Percentiles rank a stretch among this genome's conserved stretches.
These are phyloP conservation scores for Baccha elongata DNA, from an alignment of 2,888 invertebrate species.

Conservation along the genomic window DNA sequence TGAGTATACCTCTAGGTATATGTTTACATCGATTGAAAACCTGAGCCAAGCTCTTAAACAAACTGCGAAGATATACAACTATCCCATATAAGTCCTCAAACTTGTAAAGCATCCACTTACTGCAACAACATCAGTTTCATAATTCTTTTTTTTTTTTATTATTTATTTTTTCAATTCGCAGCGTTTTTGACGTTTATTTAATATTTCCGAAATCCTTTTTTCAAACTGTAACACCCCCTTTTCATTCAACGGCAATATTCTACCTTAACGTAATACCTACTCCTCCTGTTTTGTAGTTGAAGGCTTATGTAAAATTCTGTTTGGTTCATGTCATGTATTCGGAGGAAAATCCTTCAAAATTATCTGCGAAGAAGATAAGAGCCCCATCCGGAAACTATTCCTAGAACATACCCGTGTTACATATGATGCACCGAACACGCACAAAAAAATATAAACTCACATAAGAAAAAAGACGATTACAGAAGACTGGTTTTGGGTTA, in stretches of 20 bases:
- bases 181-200: slow-evolving; percentile 61
- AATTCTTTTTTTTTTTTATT: too few species aligned
- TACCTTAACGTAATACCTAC: neutral
- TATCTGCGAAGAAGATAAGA: slow-evolving; percentile 63
- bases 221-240: neutral
- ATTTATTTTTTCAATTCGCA: slow-evolving; percentile 36
- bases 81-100: too few species aligned
- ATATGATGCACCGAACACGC: slow-evolving; percentile 11
- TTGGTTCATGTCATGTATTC: slow-evolving; percentile 71
- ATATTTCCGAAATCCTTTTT: slow-evolving; percentile 33
- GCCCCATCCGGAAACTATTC: slow-evolving; percentile 29
- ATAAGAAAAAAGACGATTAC: slow-evolving; percentile 11
- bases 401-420: neutral
- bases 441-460: neutral
- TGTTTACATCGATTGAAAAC: too few species aligned
- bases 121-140: too few species aligned
- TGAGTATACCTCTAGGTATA: too few species aligned
- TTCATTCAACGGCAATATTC: neutral
- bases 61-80: too few species aligned
- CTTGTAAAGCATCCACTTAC: too few species aligned
- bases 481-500: slow-evolving; percentile 38
- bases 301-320: slow-evolving; percentile 71
- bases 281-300: slow-evolving; percentile 58
- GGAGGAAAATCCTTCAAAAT: slow-evolving; percentile 67
- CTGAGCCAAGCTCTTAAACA: too few species aligned